A percentile compares a stretch with the other conserved stretches of the same genome.
Conservation (phyloP, 2,797 vertebrate species). For the Leptodactylus fallax region DNA sequence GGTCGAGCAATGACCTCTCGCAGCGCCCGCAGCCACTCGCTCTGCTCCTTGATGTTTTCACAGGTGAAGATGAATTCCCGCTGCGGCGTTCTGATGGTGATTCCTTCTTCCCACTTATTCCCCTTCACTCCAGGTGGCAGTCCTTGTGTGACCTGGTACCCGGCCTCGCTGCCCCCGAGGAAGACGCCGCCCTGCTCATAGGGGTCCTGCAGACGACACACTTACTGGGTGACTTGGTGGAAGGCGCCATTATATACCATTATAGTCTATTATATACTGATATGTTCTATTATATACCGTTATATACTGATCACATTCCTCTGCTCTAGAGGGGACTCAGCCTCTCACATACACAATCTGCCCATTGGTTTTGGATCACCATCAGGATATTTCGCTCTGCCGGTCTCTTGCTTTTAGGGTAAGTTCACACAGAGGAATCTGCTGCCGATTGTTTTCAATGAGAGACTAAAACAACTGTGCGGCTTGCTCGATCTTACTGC, state of each 20-base stretch:
- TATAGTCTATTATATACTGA: too few species aligned
- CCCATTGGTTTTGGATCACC: too few species aligned
- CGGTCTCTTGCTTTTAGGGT: too few species aligned
- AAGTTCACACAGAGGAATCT: too few species aligned
- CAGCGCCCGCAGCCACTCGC: slow-evolving; percentile 86
- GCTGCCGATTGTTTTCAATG: too few species aligned
- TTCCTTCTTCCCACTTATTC: slow-evolving; percentile 84
- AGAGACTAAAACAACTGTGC: too few species aligned
- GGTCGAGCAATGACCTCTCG: slow-evolving; percentile 78
- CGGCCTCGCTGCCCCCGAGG: slow-evolving; percentile 81
- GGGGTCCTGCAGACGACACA: slow-evolving; percentile 89
- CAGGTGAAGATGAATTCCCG: slow-evolving; percentile 89
- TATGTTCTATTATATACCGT: too few species aligned
- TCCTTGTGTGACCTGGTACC: slow-evolving; percentile 81
- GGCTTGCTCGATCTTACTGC: too few species aligned
- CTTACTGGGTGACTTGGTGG: too few species aligned
- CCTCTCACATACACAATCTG: too few species aligned
- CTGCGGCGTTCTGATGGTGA: slow-evolving; percentile 81
- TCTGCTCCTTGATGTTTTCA: slow-evolving; percentile 84
- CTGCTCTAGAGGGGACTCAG: neutral
- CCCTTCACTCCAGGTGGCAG: slow-evolving; percentile 72
- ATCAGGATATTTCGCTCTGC: too few species aligned
- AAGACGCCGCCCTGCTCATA: slow-evolving; percentile 86
- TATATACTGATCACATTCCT: neutral
- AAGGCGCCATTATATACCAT: too few species aligned